Percentiles rank a stretch among this genome's conserved stretches.
These are phyloP conservation scores for Dermochelys coriacea DNA, from an alignment of 2,797 vertebrate species.

Conservation along the genomic window DNA sequence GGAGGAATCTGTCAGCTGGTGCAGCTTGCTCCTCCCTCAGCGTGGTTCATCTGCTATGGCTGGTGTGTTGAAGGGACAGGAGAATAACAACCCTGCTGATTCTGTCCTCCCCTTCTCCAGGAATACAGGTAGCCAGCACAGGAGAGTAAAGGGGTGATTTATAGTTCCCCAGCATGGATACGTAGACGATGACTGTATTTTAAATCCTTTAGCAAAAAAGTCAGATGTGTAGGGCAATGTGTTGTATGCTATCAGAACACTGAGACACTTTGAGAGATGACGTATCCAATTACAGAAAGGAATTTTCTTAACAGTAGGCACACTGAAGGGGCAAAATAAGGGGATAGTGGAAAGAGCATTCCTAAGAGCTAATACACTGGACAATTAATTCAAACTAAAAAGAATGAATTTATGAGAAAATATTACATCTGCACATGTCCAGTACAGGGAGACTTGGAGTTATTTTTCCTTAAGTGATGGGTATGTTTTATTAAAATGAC, in stretches of 20 bases:
- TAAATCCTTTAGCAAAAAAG: neutral
- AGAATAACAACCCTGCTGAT: neutral
- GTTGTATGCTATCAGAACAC: neutral
- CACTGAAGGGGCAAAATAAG: neutral
- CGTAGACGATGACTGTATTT: neutral
- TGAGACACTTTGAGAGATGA: fast-evolving
- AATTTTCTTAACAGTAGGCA: neutral
- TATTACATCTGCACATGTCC: slow-evolving; percentile 13
- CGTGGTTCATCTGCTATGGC: neutral
- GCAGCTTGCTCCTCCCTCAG: neutral
- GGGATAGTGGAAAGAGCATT: neutral
- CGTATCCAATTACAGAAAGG: neutral
- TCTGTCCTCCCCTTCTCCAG: neutral
- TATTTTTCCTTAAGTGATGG: slow-evolving; percentile 19
- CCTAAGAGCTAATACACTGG: neutral
- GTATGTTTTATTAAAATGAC: slow-evolving; percentile 21
- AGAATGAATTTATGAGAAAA: slow-evolving; percentile 27
- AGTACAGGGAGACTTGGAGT: neutral
- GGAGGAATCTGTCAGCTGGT: neutral
- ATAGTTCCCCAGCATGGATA: neutral
- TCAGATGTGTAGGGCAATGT: neutral
- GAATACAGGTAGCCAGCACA: neutral
- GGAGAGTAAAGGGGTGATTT: neutral
- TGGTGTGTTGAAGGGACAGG: neutral
- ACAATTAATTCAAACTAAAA: neutral